phyloP scores from a whole-genome alignment of 2,888 invertebrate genomes.

The Brachyopa scutellaris region DNA sequence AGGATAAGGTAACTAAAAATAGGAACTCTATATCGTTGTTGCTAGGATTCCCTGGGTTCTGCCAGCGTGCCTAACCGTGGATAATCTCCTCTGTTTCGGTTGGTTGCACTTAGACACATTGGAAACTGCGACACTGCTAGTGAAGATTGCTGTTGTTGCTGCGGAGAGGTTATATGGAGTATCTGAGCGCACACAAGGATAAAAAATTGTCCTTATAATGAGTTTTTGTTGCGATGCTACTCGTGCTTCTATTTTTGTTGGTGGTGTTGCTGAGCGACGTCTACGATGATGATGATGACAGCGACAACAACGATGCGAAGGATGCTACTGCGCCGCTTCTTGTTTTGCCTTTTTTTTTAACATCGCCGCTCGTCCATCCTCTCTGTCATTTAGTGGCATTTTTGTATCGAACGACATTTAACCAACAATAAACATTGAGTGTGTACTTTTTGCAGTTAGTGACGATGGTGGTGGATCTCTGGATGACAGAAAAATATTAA shows the following conservation, averaged over 20 bases:
- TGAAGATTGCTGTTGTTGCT: conserved; percentile 60
- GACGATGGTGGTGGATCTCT: no score
- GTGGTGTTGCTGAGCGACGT: conserved; percentile 36
- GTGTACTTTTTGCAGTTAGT: conserved; percentile 58
- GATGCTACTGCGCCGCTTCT: conserved; percentile 58
- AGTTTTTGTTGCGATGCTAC: conserved; percentile 59
- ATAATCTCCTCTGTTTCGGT: conserved; percentile 72
- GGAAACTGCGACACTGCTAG: conserved; percentile 54
- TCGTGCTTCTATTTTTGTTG: conserved; percentile 19
- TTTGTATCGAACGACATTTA: conserved; percentile 65
- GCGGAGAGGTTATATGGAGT: conserved; percentile 48
- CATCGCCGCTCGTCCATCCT: conserved; percentile 44
- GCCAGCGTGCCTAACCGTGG: conserved; percentile 70
- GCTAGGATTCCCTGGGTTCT: conserved; percentile 20
- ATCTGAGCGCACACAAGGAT: conserved; percentile 53
- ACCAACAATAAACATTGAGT: conserved; percentile 69
- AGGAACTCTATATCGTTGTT: conserved; percentile 52
- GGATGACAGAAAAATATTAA: conserved; percentile 39
- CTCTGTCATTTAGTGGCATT: conserved; percentile 57
- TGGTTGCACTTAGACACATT: conserved; percentile 71
- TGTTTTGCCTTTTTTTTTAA: conserved; percentile 12
- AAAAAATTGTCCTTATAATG: conserved; percentile 61
- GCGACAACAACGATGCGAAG: conserved; percentile 40
- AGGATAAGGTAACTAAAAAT: conserved; percentile 68
- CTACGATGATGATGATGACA: conserved; percentile 56